phyloP scores from a whole-genome alignment of 2,888 invertebrate species.

The Stomorhina lunata region DNA sequence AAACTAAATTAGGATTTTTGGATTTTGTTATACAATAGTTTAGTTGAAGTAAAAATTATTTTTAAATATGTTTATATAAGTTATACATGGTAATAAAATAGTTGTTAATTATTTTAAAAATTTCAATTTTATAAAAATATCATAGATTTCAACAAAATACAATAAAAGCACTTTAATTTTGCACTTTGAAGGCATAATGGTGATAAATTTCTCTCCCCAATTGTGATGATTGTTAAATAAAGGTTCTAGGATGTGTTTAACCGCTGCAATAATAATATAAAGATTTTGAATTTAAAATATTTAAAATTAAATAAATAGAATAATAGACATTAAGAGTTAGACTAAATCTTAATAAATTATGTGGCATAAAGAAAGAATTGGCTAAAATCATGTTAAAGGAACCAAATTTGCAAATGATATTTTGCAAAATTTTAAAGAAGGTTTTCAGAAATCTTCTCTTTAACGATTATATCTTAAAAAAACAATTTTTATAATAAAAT shows the following conservation, averaged over 20 bases:
- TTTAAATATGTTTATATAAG: slow-evolving; percentile 1
- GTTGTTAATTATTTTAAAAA: slow-evolving; percentile 12
- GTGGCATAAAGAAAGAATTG: too few relatives aligned
- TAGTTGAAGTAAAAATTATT: too few relatives aligned
- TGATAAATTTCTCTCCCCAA: slow-evolving; percentile 65
- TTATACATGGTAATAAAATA: background rate
- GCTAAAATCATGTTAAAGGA: too few relatives aligned
- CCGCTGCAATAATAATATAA: slow-evolving; percentile 35
- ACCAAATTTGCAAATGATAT: too few relatives aligned
- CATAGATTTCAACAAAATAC: slow-evolving; percentile 61
- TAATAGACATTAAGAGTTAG: background rate
- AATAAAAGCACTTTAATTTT: slow-evolving; percentile 75
- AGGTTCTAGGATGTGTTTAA: background rate
- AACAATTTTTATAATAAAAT: too few relatives aligned
- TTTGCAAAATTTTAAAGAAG: too few relatives aligned
- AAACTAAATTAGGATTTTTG: too few relatives aligned
- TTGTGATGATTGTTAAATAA: slow-evolving; percentile 50
- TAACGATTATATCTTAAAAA: too few relatives aligned
- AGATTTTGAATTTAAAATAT: background rate
- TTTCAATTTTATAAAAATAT: slow-evolving; percentile 20
- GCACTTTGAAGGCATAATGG: slow-evolving; percentile 75
- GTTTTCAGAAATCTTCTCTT: too few relatives aligned
- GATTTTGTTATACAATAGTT: too few relatives aligned
- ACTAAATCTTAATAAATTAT: too few relatives aligned
- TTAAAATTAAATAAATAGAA: background rate